Evolutionary conservation across 2,888 invertebrate genomes (phyloP).

Genomic region (Hydrotaea diabolus): DNA sequence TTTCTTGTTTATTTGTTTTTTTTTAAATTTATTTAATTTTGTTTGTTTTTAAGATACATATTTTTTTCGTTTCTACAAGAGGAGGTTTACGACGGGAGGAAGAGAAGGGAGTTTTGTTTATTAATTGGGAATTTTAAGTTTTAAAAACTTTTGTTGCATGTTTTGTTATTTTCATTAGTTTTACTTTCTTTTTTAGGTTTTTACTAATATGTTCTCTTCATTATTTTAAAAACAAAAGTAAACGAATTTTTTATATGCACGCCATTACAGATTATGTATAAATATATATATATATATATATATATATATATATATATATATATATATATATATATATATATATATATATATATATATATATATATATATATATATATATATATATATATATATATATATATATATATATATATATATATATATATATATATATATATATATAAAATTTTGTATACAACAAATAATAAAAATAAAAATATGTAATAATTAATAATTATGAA

Average conservation of each 20-base stretch:
- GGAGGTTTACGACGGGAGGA: conserved; percentile 58
- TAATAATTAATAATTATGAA: conserved; percentile 56
- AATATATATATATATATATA: conserved; percentile 38
- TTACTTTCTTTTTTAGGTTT: no score
- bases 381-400: no score
- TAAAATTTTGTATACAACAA: conserved; percentile 2
- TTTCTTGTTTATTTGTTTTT: conserved; percentile 28
- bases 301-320: no score
- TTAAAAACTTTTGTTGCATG: conserved; percentile 61
- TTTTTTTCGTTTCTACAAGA: conserved; percentile 58
- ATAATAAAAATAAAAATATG: conserved; percentile 60
- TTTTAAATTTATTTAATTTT: conserved; percentile 60
- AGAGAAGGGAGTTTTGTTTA: conserved; percentile 55
- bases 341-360: no score
- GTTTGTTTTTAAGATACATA: conserved; percentile 53
- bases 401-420: no score
- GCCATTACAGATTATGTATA: conserved; percentile 57
- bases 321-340: no score
- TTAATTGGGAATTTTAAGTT: conserved; percentile 56
- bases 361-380: no score
- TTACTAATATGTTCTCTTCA: conserved; percentile 43
- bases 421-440: no score
- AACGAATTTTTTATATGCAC: conserved; percentile 61
- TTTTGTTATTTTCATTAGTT: conserved; percentile 44
- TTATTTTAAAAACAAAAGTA: conserved; percentile 62